Percentiles rank a stretch among this genome's conserved stretches.
phyloP scores from a whole-genome alignment of 2,113 vertebrate genomes.

The Camelus bactrianus region DNA sequence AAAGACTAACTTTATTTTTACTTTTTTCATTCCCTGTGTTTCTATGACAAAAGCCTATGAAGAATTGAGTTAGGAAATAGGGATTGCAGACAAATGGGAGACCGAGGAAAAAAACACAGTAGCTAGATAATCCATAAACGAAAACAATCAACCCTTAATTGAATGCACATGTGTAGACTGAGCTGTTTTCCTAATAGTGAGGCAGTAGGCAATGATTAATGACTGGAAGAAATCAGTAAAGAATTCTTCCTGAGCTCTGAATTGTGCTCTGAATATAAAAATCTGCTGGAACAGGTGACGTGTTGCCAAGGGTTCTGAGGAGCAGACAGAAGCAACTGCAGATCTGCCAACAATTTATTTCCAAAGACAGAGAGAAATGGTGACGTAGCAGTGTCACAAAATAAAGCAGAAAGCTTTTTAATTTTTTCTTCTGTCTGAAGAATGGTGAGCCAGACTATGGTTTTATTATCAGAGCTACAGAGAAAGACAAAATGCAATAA shows the following conservation, averaged over 20 bases:
- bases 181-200: conserved; percentile 12
- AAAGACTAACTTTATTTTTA: neutral
- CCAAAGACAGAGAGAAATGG: conserved; percentile 75
- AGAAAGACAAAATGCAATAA: conserved; percentile 78
- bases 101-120: neutral
- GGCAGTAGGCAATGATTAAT: conserved; percentile 76
- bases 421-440: conserved; percentile 9
- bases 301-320: conserved; percentile 61
- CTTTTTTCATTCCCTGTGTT: neutral
- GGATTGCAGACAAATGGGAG: neutral
- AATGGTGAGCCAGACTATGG: conserved; percentile 59
- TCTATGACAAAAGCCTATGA: conserved; percentile 21
- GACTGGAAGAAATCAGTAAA: conserved; percentile 67
- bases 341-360: conserved; percentile 76
- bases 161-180: conserved; percentile 60
- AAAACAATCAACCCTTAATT: conserved; percentile 64
- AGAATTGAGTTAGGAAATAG: conserved; percentile 21
- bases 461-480: conserved; percentile 74
- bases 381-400: conserved; percentile 68
- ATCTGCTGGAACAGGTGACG: conserved; percentile 69
- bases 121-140: conserved; percentile 53
- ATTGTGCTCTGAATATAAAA: conserved; percentile 79
- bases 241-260: conserved; percentile 67
- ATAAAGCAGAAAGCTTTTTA: conserved; percentile 46
- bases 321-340: conserved; percentile 73